Evolutionary conservation across 2,888 invertebrate species (phyloP).

Genomic region (Idaea straminata): DNA sequence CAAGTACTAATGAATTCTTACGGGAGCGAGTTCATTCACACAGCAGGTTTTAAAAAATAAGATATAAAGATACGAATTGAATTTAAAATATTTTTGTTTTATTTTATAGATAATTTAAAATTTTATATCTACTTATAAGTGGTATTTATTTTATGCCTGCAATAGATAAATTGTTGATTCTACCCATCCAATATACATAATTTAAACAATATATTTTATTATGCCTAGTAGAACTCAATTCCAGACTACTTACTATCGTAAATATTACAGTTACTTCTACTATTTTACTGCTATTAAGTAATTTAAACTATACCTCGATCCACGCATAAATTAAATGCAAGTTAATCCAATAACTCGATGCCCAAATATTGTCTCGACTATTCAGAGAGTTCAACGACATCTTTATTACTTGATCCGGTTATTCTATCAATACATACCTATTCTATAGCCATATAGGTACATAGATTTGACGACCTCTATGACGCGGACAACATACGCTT

Average conservation of each 20-base stretch:
- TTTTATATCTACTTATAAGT: no score
- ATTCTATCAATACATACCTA: neutral
- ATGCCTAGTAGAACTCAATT: no score
- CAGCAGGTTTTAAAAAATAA: no score
- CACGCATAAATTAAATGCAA: neutral
- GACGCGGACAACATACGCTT: neutral
- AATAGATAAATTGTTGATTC: no score
- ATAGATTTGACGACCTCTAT: neutral
- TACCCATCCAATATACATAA: no score
- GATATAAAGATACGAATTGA: no score
- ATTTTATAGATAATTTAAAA: no score
- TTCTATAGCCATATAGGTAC: neutral
- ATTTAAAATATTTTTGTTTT: no score
- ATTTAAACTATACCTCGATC: neutral
- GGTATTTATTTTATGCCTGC: no score
- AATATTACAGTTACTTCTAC: neutral
- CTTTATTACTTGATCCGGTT: neutral
- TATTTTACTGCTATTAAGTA: neutral
- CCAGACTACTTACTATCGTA: neutral
- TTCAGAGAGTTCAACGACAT: neutral
- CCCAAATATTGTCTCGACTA: neutral
- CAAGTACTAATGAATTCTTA: no score
- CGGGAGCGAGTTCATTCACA: no score
- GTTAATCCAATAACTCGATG: neutral
- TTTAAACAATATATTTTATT: no score